Conservation (phyloP, 2,113 vertebrate species). For the Rhinopomastus cyanomelas region DNA sequence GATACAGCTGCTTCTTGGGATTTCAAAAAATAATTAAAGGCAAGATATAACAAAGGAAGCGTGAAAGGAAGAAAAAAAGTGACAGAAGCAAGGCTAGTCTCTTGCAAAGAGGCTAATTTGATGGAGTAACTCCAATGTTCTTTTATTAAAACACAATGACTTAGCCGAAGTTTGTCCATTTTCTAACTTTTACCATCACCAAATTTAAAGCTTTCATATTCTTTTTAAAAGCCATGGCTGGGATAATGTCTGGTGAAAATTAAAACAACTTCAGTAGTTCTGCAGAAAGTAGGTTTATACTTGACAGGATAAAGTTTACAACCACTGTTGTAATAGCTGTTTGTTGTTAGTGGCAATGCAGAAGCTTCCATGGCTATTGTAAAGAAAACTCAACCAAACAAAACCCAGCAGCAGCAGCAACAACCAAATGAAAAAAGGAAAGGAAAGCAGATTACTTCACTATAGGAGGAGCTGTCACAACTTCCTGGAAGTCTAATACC, state of each 20-base stretch:
- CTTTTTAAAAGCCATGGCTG: not conserved
- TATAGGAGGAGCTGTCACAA: not conserved
- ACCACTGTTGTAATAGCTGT: not conserved
- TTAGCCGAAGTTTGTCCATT: not conserved
- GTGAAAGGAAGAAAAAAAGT: not conserved
- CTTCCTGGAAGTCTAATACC: not conserved
- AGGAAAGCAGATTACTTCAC: not conserved
- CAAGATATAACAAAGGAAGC: constrained; percentile 14
- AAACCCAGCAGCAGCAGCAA: not conserved
- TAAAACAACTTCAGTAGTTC: not conserved
- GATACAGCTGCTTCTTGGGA: not conserved
- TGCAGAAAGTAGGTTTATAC: not conserved
- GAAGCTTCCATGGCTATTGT: not conserved
- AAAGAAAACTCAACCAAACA: not conserved
- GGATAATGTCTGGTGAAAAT: not conserved
- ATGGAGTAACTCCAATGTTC: not conserved
- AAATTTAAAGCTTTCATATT: not conserved
- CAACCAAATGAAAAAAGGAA: not conserved
- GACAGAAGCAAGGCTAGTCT: not conserved
- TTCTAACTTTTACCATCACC: not conserved
- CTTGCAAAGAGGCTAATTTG: not conserved
- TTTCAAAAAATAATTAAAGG: constrained; percentile 47
- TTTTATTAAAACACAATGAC: not conserved
- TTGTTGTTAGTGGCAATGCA: not conserved
- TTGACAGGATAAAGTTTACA: not conserved